Base-by-base conservation (phyloP, 2,888 invertebrate species). In the Acleris cristana region DNA sequence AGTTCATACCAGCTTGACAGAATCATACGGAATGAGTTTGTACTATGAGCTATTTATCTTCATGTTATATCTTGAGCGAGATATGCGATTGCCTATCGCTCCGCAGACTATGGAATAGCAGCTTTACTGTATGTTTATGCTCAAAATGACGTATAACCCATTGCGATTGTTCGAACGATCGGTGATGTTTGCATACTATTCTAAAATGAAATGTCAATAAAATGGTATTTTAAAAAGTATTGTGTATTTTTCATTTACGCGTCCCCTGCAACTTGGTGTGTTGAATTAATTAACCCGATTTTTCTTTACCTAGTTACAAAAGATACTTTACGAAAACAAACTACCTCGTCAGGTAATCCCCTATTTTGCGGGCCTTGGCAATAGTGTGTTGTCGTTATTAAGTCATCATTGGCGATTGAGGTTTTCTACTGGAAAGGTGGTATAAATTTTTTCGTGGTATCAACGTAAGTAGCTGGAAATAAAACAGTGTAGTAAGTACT, bases 171-270 rank as follows among this genome's bases (percentile, higher is more conserved):
- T 86, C 85, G 82, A 81, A 79, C 82, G 87, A 81, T 88, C 88
- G 87, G 87, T 86, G 87, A 89, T 89, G 91, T 90, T 88, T 88
- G 89, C 90, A 88, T 88, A 89, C 85, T 91, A 87, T 89, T 87
- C 85, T 88, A 85, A 88, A 86, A 87, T 85, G 85, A 89, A 90
- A 92, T 90, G 90, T 92, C 92, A 92, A 92, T 92, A 92, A 92
- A 92, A 83, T 86, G 87, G 89, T 91, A 90, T 91, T 90, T 90
- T 90, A 91, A 92, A 90, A 87, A 82, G 82, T 81, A 74, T 55
- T 61, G 62, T 71, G 72, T 81, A 75, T 83, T 82, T 84, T 70
- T 71, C 71, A 74, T 69, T 63, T 61, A 7, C 21, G 7, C 18
- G 7, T 48, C 18, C 18, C 18, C 2, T 48, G 48, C 10, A 14